A percentile compares a stretch with the other conserved stretches of the same genome.
Conservation (phyloP, 2,888 invertebrate species). For the Cryptus armator region DNA sequence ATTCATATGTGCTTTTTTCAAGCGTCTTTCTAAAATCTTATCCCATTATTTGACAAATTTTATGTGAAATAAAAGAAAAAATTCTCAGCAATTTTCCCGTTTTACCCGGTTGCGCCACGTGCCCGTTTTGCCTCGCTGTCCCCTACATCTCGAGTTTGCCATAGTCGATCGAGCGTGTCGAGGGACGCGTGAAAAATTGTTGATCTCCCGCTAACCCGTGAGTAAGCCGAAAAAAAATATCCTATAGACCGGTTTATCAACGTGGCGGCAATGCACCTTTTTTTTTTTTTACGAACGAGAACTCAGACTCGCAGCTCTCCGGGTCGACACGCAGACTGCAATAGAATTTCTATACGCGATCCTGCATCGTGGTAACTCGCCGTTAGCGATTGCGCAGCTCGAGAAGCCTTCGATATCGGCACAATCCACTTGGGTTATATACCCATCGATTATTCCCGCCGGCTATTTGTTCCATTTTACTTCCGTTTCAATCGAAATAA, state of each 20-base stretch:
- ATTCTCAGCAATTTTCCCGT: not conserved
- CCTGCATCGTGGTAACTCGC: conserved; percentile 8
- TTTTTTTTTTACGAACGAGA: conserved; percentile 21
- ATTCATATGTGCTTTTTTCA: too few species aligned
- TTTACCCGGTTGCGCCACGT: too few species aligned
- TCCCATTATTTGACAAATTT: too few species aligned
- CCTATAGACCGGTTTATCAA: conserved; percentile 46
- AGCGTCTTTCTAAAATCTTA: too few species aligned
- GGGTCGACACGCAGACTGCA: not conserved
- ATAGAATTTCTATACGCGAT: conserved; percentile 6
- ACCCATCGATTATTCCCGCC: conserved; percentile 4
- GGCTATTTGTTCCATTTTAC: conserved; percentile 22
- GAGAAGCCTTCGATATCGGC: conserved; percentile 12
- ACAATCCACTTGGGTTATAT: not conserved
- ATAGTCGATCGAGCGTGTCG: conserved; percentile 34
- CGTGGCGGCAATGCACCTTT: conserved; percentile 35
- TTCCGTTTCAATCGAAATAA: conserved; percentile 27
- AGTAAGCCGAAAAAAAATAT: conserved; percentile 1
- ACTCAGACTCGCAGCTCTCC: not conserved
- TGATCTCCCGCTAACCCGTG: conserved; percentile 36
- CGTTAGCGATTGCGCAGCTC: conserved; percentile 5
- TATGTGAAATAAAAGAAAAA: not conserved
- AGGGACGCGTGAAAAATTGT: conserved; percentile 47
- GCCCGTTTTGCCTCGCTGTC: too few species aligned
- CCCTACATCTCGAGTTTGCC: not conserved